phyloP scores from a whole-genome alignment of 23 tunicate species.

The Trididemnum miniatum region DNA sequence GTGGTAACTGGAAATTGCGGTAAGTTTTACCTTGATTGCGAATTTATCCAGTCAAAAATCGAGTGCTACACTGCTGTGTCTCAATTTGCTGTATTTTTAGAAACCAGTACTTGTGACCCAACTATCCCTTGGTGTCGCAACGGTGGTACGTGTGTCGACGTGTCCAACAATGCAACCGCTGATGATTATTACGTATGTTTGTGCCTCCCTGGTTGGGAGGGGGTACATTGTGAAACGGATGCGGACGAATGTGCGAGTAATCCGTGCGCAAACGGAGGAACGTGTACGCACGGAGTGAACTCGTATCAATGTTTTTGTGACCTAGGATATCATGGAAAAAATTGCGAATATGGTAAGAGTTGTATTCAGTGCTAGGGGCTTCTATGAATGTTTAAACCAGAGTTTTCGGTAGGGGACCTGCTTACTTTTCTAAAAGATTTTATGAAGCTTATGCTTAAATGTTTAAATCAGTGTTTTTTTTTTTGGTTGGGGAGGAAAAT shows the following conservation, averaged over 20 bases:
- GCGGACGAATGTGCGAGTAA: constrained; percentile 71
- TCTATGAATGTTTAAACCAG: too few relatives aligned
- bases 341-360: constrained; percentile 60
- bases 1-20: constrained; percentile 48
- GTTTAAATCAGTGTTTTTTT: too few relatives aligned
- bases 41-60: too few relatives aligned
- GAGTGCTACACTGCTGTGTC: too few relatives aligned
- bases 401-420: too few relatives aligned
- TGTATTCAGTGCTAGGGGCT: too few relatives aligned
- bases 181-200: constrained; percentile 51
- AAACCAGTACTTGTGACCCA: neutral
- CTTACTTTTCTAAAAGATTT: too few relatives aligned
- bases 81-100: too few relatives aligned
- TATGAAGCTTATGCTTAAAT: too few relatives aligned
- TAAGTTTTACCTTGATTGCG: constrained; percentile 6
- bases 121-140: constrained; percentile 42
- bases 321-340: constrained; percentile 64
- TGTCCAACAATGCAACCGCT: neutral
- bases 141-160: constrained; percentile 68
- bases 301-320: constrained; percentile 57
- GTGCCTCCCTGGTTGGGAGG: constrained; percentile 77
- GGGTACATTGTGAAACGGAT: constrained; percentile 77
- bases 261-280: constrained; percentile 74
- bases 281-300: constrained; percentile 63
- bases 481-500: too few relatives aligned